Conservation (phyloP, 2,888 invertebrate genomes). For the Lycocerus yunnanus region DNA sequence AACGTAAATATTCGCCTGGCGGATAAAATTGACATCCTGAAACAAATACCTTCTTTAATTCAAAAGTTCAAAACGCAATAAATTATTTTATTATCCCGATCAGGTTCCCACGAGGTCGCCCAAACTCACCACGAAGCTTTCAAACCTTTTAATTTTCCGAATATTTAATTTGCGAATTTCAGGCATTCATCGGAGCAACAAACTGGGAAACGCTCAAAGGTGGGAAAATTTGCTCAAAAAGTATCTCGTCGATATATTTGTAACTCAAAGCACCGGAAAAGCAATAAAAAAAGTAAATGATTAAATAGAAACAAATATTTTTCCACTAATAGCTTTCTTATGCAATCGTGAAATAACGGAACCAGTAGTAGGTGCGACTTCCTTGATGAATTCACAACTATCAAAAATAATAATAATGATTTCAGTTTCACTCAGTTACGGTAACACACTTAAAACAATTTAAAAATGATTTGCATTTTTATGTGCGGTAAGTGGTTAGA, state of each 20-base stretch:
- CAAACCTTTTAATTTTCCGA: too few species aligned
- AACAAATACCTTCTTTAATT: conserved; percentile 26
- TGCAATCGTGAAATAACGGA: not conserved
- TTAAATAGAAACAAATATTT: not conserved
- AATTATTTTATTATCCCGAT: not conserved
- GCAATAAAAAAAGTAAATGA: not conserved
- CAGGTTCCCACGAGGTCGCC: not conserved
- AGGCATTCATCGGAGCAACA: too few species aligned
- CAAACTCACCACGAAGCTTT: not conserved
- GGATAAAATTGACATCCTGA: conserved; percentile 87
- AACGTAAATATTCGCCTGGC: conserved; percentile 79
- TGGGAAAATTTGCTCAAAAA: too few species aligned
- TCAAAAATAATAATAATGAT: not conserved
- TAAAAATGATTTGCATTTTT: not conserved
- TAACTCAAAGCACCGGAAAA: not conserved
- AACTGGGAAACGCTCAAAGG: too few species aligned
- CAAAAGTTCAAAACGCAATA: not conserved
- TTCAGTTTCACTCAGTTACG: not conserved
- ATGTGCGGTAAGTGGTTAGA: not conserved
- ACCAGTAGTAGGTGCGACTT: not conserved
- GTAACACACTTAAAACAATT: not conserved
- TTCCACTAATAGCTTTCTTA: not conserved
- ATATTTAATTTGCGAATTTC: too few species aligned
- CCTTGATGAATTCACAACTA: not conserved
- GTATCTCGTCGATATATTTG: not conserved